These are phyloP conservation scores for Drosophila serrata DNA, from an alignment of 1,140 invertebrate genomes.

Conservation along the genomic window DNA sequence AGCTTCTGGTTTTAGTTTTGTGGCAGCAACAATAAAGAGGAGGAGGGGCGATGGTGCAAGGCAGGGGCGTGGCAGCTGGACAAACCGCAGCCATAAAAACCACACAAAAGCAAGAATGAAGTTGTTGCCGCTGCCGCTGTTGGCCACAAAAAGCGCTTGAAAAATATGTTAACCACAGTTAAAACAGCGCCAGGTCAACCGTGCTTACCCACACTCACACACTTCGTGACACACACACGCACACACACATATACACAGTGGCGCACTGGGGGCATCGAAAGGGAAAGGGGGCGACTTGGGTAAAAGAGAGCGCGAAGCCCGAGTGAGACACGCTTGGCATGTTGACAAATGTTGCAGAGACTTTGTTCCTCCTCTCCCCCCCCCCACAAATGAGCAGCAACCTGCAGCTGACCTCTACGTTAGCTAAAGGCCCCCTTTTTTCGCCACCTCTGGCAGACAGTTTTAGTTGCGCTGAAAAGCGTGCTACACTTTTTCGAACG, in stretches of 20 bases:
- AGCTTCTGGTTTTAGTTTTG: constrained; percentile 83
- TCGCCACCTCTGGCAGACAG: constrained; percentile 49
- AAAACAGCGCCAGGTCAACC: constrained; percentile 83
- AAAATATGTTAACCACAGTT: constrained; percentile 84
- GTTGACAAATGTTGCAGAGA: constrained; percentile 79
- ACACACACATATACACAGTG: constrained; percentile 22
- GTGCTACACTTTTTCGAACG: constrained; percentile 74
- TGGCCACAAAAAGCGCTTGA: constrained; percentile 81
- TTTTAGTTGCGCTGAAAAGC: constrained; percentile 79
- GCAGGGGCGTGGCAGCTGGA: constrained; percentile 41
- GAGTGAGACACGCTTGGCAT: constrained; percentile 77
- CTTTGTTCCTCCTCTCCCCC: too few species aligned
- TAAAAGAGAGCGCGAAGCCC: too few species aligned
- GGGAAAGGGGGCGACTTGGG: too few species aligned
- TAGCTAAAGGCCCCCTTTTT: not conserved
- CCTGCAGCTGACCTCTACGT: constrained; percentile 33
- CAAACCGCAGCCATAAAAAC: constrained; percentile 81
- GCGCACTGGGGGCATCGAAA: too few species aligned
- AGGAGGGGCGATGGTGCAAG: not conserved
- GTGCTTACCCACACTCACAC: constrained; percentile 44
- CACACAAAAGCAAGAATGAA: constrained; percentile 83
- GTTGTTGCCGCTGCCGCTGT: constrained; percentile 75
- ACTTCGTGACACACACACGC: constrained; percentile 24
- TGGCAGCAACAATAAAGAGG: constrained; percentile 46
- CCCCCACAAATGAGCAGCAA: constrained; percentile 74